phyloP scores from a whole-genome alignment of 2,888 invertebrate genomes.

The Stenoptilia bipunctidactyla region DNA sequence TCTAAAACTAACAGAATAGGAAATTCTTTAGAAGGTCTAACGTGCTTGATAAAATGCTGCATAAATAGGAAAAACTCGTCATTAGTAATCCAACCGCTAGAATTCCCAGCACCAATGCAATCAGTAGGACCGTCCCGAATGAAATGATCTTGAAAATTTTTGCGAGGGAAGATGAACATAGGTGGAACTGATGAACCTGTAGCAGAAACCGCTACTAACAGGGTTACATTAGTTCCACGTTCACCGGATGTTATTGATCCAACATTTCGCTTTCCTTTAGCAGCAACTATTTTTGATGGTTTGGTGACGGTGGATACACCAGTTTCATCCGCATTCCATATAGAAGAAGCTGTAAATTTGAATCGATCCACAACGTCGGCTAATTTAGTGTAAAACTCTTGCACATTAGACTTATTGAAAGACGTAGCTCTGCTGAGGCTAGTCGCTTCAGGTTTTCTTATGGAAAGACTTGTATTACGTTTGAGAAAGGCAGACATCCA shows the following conservation, averaged over 20 bases:
- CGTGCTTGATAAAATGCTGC: conserved; percentile 15
- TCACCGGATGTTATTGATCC: conserved; percentile 12
- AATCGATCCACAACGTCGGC: conserved; percentile 6
- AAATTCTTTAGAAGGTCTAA: conserved; percentile 12
- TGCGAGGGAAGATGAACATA: conserved; percentile 11
- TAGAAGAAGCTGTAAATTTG: conserved; percentile 9
- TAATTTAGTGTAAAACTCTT: conserved; percentile 2
- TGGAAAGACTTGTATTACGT: conserved; percentile 7
- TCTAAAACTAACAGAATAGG: conserved; percentile 16
- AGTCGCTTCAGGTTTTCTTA: conserved; percentile 9
- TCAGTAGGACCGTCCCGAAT: conserved; percentile 11
- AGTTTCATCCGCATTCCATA: conserved; percentile 10
- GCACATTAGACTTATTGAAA: conserved; percentile 8
- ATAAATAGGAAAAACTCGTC: conserved; percentile 10
- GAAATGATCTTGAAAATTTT: conserved; percentile 9
- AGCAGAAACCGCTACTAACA: conserved; percentile 7
- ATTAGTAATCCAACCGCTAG: conserved; percentile 17
- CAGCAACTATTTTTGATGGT: conserved; percentile 9
- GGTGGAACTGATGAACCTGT: conserved; percentile 10
- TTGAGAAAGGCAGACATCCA: conserved; percentile 9
- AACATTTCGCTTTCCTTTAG: conserved; percentile 7
- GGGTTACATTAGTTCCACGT: conserved; percentile 6
- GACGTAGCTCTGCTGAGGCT: conserved; percentile 6
- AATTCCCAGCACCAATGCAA: conserved; percentile 6
- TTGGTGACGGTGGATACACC: conserved; percentile 10